Evolutionary conservation across 1,140 invertebrate species (phyloP).

Genomic region (Drosophila neocordata): DNA sequence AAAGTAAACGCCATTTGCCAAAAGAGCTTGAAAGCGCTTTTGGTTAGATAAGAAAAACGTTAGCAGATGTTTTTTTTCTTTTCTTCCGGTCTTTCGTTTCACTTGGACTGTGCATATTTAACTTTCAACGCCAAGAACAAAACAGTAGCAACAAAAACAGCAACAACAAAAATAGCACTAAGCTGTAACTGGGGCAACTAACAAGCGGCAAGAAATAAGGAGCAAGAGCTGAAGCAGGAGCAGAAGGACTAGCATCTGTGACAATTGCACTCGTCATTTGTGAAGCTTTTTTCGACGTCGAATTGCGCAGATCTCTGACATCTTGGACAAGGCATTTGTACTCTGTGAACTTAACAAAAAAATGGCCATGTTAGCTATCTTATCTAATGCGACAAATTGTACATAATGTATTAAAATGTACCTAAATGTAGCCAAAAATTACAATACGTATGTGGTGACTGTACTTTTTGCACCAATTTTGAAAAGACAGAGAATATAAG

Average conservation of each 20-base stretch:
- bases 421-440: too few relatives aligned
- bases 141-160: conserved; percentile 22
- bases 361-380: not conserved
- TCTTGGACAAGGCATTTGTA: conserved; percentile 9
- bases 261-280: conserved; percentile 71
- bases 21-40: conserved; percentile 61
- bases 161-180: conserved; percentile 15
- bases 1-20: conserved; percentile 56
- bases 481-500: too few relatives aligned
- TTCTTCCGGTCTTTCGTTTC: conserved; percentile 13
- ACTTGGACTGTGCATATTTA: conserved; percentile 52
- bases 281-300: conserved; percentile 27
- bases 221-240: conserved; percentile 3
- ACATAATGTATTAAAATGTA: too few relatives aligned
- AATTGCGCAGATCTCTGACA: conserved; percentile 10
- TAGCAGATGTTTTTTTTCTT: conserved; percentile 47
- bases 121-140: conserved; percentile 42
- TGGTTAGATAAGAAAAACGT: conserved; percentile 59
- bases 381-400: too few relatives aligned
- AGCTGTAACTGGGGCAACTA: not conserved
- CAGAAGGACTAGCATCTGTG: conserved; percentile 40
- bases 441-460: too few relatives aligned
- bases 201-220: conserved; percentile 20
- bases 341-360: not conserved
- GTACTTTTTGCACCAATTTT: too few relatives aligned